A percentile compares a stretch with the other conserved stretches of the same genome.
Evolutionary conservation across 2,113 vertebrate species (phyloP).

Genomic region (Petrocephalus microphthalmus): DNA sequence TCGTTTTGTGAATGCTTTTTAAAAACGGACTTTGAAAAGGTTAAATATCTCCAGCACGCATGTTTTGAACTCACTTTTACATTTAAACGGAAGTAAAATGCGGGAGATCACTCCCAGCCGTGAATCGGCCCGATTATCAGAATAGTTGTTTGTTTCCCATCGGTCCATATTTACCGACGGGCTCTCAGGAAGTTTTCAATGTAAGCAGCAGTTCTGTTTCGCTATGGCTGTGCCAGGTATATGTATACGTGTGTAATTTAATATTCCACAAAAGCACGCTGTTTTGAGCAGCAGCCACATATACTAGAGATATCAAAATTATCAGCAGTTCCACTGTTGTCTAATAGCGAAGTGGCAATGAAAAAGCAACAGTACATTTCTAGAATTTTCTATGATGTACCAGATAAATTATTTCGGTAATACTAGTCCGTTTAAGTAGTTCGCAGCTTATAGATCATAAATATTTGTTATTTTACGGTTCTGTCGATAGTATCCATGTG

Average conservation of each 20-base stretch:
- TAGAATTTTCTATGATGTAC: neutral
- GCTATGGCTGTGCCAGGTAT: conserved; percentile 25
- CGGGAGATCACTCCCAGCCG: neutral
- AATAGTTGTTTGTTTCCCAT: conserved; percentile 13
- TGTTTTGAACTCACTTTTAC: neutral
- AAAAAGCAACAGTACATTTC: neutral
- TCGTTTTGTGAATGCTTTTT: neutral
- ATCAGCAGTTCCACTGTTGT: neutral
- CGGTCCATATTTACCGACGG: conserved; percentile 4
- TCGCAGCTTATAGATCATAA: neutral
- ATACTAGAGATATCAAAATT: neutral
- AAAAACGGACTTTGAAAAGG: neutral
- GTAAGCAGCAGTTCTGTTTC: neutral
- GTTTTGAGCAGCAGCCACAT: neutral
- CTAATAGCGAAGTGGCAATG: neutral
- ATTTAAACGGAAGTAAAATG: neutral
- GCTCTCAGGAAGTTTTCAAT: conserved; percentile 20
- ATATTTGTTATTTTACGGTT: neutral
- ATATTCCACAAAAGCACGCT: neutral
- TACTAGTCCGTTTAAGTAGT: neutral
- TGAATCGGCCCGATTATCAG: neutral
- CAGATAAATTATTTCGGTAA: neutral
- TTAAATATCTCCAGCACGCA: neutral
- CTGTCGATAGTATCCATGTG: neutral
- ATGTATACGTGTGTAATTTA: neutral